A percentile compares a stretch with the other conserved stretches of the same genome.
Conservation (phyloP, 2,113 vertebrate genomes). For the Stercorarius parasiticus region DNA sequence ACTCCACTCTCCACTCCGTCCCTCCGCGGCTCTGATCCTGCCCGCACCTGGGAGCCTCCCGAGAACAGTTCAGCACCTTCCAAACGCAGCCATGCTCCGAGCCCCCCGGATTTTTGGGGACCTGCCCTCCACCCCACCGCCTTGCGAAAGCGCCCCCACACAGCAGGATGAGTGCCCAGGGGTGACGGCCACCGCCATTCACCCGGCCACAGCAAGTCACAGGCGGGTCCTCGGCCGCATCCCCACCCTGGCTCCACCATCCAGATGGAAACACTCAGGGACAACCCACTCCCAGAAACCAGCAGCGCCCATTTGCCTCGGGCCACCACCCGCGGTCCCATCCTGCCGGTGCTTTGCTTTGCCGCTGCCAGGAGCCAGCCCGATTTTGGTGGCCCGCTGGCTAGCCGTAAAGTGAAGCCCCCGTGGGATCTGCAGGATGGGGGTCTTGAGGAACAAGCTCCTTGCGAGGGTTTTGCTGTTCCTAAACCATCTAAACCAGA, state of each 20-base stretch:
- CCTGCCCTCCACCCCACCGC: accelerated
- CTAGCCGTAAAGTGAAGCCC: not conserved
- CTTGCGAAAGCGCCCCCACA: accelerated
- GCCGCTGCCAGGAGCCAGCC: not conserved
- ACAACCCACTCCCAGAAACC: not conserved
- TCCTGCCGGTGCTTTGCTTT: not conserved
- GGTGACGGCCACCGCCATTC: not conserved
- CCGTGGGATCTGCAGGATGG: accelerated
- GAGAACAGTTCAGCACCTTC: not conserved
- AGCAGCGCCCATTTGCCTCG: accelerated
- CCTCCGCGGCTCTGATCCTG: not conserved
- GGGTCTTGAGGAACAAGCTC: not conserved
- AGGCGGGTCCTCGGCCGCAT: not conserved
- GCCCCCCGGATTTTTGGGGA: accelerated
- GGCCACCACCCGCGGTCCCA: not conserved
- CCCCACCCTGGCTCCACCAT: not conserved
- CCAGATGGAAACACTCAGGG: not conserved
- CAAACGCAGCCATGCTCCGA: accelerated
- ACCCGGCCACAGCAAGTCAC: accelerated
- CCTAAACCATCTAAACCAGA: not conserved
- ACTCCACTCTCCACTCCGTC: accelerated
- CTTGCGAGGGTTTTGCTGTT: not conserved
- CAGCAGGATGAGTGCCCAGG: not conserved
- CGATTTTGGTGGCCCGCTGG: accelerated
- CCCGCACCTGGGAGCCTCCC: not conserved